A percentile compares a stretch with the other conserved stretches of the same genome.
Evolutionary conservation across 2,797 vertebrate species (phyloP).

Genomic region (Mormyrus proboscirostris): DNA sequence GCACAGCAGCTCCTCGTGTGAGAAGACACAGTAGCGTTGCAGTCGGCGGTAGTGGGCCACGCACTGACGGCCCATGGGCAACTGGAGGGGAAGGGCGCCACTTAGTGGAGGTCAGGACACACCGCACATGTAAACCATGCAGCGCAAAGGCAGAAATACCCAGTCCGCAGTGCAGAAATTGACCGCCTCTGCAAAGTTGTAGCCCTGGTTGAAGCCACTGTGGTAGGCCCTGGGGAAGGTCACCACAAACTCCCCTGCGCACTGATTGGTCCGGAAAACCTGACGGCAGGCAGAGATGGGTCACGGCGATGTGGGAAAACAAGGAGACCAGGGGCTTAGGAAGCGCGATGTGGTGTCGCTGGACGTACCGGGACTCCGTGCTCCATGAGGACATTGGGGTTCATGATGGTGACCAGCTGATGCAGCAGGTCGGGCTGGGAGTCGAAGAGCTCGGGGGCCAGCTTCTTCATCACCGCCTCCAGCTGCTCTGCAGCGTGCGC

Average conservation of each 20-base stretch:
- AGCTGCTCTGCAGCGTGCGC: slow-evolving; percentile 91
- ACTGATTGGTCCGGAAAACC: slow-evolving; percentile 98
- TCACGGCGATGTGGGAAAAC: not conserved
- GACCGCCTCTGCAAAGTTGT: slow-evolving; percentile 98
- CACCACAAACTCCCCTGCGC: slow-evolving; percentile 95
- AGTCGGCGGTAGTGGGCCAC: slow-evolving; percentile 91
- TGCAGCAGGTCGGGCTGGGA: slow-evolving; percentile 95
- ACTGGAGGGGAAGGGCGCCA: slow-evolving; percentile 48
- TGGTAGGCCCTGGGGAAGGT: slow-evolving; percentile 97
- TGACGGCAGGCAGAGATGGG: slow-evolving; percentile 36
- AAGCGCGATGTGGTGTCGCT: too few relatives aligned
- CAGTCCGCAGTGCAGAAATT: slow-evolving; percentile 99
- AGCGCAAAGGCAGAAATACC: slow-evolving; percentile 54
- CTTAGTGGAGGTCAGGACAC: not conserved
- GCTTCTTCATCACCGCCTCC: slow-evolving; percentile 92
- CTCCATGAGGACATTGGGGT: slow-evolving; percentile 94
- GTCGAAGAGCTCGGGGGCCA: slow-evolving; percentile 93
- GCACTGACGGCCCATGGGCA: slow-evolving; percentile 91
- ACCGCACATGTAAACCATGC: not conserved
- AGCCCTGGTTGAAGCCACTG: slow-evolving; percentile 98
- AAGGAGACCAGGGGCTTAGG: not conserved
- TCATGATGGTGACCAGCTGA: slow-evolving; percentile 98
- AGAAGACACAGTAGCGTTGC: slow-evolving; percentile 93
- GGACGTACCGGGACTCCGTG: slow-evolving; percentile 89
- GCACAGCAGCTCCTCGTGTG: slow-evolving; percentile 94